phyloP scores from a whole-genome alignment of 2,888 invertebrate genomes.

The Microdon myrmicae region DNA sequence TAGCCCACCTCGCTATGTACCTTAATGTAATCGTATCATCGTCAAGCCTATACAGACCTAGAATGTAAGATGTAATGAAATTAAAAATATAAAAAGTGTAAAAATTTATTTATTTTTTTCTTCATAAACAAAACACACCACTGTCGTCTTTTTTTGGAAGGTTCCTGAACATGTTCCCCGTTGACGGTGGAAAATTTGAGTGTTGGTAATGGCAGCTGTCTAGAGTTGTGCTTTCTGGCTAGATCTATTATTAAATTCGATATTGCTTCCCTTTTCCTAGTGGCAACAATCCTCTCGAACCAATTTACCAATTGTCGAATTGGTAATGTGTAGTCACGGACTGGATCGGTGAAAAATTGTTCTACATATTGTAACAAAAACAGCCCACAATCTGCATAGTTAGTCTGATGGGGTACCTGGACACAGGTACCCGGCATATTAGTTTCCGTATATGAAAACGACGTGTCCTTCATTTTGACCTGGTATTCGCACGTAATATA shows the following conservation, averaged over 20 bases:
- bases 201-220: conserved; percentile 72
- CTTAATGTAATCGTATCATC: no score
- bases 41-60: no score
- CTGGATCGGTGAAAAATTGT: conserved; percentile 89
- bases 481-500: no score
- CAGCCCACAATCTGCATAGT: conserved; percentile 96
- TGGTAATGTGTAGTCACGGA: conserved; percentile 83
- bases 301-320: conserved; percentile 84
- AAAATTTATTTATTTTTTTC: no score
- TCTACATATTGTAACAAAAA: conserved; percentile 96
- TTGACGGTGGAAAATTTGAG: conserved; percentile 80
- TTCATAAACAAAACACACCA: no score
- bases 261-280: conserved; percentile 86
- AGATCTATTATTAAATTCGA: conserved; percentile 79
- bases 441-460: no score
- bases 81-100: no score
- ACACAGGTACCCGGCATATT: conserved; percentile 87
- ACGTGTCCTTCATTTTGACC: no score
- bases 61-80: no score
- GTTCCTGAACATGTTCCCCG: conserved; percentile 73
- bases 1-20: no score
- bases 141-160: no score
- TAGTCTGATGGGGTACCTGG: conserved; percentile 95
- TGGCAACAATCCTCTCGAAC: conserved; percentile 87
- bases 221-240: conserved; percentile 75